These are phyloP conservation scores for Lipotes vexillifer DNA, from an alignment of 2,113 vertebrate genomes.

Conservation along the genomic window DNA sequence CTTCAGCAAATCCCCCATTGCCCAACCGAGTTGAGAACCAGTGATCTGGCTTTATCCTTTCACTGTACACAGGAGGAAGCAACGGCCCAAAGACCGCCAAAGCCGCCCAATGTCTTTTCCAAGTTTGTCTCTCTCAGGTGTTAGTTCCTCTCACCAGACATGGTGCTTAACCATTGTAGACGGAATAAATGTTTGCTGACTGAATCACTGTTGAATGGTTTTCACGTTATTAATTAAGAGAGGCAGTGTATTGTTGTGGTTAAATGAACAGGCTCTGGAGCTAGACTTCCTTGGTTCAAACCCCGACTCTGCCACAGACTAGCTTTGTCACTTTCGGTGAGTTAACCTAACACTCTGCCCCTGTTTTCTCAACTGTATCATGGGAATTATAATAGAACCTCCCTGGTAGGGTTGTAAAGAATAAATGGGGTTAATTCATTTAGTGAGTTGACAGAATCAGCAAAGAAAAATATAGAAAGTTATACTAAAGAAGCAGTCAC, in stretches of 20 bases:
- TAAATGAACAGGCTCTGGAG: neutral
- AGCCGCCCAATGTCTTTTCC: neutral
- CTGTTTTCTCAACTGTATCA: neutral
- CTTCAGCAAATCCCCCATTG: neutral
- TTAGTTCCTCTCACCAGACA: neutral
- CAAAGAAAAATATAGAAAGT: neutral
- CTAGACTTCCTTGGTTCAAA: neutral
- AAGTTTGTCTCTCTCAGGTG: neutral
- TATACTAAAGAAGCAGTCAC: neutral
- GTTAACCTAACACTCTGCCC: neutral
- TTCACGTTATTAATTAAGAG: neutral
- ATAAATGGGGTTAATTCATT: neutral
- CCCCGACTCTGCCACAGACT: neutral
- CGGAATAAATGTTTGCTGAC: neutral
- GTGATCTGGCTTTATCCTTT: neutral
- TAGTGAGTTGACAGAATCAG: neutral
- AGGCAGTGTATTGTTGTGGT: neutral
- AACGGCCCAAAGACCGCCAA: too few species aligned
- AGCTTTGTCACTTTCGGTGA: neutral
- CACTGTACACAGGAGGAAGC: neutral
- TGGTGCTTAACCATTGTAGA: neutral
- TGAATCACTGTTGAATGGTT: neutral
- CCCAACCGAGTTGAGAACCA: neutral
- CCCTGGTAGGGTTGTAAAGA: neutral
- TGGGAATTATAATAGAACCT: neutral